Conservation (phyloP, 2,888 invertebrate species). For the Torymus tubicola region DNA sequence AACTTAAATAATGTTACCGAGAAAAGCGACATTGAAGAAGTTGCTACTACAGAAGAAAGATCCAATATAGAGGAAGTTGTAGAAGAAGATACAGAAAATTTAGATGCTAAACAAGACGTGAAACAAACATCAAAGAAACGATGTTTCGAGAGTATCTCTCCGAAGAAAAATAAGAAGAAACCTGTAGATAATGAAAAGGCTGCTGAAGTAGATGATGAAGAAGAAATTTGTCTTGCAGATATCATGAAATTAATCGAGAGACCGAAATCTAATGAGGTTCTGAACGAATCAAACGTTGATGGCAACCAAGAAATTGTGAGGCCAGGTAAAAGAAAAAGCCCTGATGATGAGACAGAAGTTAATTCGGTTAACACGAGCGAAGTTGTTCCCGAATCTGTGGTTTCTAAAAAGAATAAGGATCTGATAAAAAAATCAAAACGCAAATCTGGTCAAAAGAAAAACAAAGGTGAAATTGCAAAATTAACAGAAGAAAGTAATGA, state of each 20-base stretch:
- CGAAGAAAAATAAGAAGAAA: conserved; percentile 68
- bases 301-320: conserved; percentile 47
- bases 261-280: conserved; percentile 48
- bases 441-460: conserved; percentile 39
- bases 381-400: neutral
- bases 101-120: neutral
- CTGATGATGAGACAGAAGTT: conserved; percentile 59
- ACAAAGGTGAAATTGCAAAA: conserved; percentile 18
- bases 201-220: conserved; percentile 57
- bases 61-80: conserved; percentile 1
- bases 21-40: conserved; percentile 2
- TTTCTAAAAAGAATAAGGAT: conserved; percentile 30
- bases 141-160: conserved; percentile 65
- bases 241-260: conserved; percentile 68
- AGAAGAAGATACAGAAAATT: conserved; percentile 32
- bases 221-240: conserved; percentile 66
- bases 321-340: conserved; percentile 63
- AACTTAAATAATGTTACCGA: conserved; percentile 31
- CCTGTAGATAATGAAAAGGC: conserved; percentile 60
- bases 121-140: conserved; percentile 66
- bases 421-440: conserved; percentile 11
- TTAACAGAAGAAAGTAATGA: conserved; percentile 6
- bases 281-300: conserved; percentile 9
- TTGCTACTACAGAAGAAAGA: conserved; percentile 7
- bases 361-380: neutral